Base-by-base conservation (phyloP, 2,113 vertebrate species). In the Pomatorhinus ruficollis region DNA sequence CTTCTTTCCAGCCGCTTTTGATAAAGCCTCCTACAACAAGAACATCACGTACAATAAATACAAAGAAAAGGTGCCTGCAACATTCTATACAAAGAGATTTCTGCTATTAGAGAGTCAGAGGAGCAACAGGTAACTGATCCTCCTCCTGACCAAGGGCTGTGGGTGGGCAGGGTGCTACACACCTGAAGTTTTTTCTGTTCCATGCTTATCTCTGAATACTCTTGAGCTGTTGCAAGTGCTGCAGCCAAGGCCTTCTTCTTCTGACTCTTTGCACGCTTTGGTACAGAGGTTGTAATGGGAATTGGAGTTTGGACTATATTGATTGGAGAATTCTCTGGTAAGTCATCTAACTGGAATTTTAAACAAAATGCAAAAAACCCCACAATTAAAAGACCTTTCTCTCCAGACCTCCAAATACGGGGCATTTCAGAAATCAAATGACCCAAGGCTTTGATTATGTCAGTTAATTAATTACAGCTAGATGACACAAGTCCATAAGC, bases 161-260 rank as follows among this genome's bases (percentile, higher is more conserved):
- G 39, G 30, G 11, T 4, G 31, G 22, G 6, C 57, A 71, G 28
- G 33, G 57, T 11, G 19, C 39, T 65, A 96, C 85, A 83, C 78
- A 99, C 99, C 97, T 99, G 99, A 44, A 99, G 96, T 77, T 99
- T 99, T 96, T 99, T 99, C 97, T 99, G 99, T 92, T 99, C 99
- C 99, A 99, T 99, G 97, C 99, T 99, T 96, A 99, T 99, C 97
- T 99, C 99, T 5, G 99, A 99, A 97, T 99, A 99, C 93, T 99
- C 99, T 96, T 99, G 99, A 76, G 99, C 99, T 20, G 99, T 99
- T 81, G 99, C 99, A 94, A 99, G 96, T 3, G 99, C 99, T 49
- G 99, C 99, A 50, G 99, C 99, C 96, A 99, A 98, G 16, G 99
- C 99, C 92, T 99, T 99, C 97, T 99, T 99, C 98, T 99, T 99